phyloP scores from a whole-genome alignment of 2,797 vertebrate species.

The Pseudochaenichthys georgianus region DNA sequence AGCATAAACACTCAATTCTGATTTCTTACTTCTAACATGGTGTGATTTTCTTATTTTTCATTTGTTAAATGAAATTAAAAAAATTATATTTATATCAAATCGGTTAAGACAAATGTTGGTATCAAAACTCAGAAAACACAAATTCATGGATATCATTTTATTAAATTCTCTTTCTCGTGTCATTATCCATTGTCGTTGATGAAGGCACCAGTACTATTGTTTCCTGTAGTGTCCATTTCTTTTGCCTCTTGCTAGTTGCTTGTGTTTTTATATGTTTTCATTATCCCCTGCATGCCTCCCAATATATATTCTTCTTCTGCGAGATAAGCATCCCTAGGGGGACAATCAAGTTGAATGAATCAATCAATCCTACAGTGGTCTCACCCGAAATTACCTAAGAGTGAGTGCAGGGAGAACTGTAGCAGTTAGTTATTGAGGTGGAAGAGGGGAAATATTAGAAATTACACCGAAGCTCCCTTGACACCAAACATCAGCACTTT shows the following conservation, averaged over 20 bases:
- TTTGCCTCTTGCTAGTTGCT: background rate
- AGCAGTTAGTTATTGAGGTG: constrained; percentile 52
- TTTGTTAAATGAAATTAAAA: background rate
- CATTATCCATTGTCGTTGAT: background rate
- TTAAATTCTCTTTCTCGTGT: background rate
- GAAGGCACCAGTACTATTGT: constrained; percentile 1
- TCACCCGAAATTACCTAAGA: constrained; percentile 71
- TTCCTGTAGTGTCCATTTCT: background rate
- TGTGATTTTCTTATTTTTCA: too few species aligned
- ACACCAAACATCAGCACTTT: constrained; percentile 68
- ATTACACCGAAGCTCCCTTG: constrained; percentile 57
- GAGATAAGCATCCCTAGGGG: constrained; percentile 14
- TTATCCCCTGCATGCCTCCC: constrained; percentile 15
- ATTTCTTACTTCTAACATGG: too few species aligned
- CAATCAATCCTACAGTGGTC: constrained; percentile 55
- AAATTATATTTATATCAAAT: background rate
- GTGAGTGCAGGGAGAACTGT: constrained; percentile 29
- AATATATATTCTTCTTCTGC: constrained; percentile 26
- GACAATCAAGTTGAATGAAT: constrained; percentile 41
- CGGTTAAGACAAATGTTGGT: fast-evolving
- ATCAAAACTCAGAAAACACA: background rate
- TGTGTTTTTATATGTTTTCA: constrained; percentile 16
- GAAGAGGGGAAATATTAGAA: constrained; percentile 62
- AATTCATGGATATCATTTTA: background rate
- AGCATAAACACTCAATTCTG: constrained; percentile 15